Conservation (phyloP, 2,797 vertebrate species). For the Chiroxiphia lanceolata region DNA sequence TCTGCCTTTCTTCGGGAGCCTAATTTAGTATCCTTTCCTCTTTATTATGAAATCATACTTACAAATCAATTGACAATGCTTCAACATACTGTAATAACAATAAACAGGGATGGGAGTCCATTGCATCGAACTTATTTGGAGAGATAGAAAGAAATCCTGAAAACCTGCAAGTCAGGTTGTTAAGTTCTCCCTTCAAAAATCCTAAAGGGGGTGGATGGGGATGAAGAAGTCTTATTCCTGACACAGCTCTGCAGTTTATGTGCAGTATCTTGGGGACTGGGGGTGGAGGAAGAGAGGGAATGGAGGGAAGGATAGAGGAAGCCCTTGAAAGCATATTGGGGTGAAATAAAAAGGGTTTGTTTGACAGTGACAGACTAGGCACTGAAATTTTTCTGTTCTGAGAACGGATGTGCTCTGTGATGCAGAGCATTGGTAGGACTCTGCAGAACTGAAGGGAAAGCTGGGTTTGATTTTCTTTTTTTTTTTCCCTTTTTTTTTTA, state of each 20-base stretch:
- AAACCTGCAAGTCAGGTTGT: neutral
- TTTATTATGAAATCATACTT: neutral
- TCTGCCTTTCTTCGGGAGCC: neutral
- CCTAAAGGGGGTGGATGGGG: neutral
- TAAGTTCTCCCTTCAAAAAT: neutral
- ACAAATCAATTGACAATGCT: neutral
- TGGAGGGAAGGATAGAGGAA: neutral
- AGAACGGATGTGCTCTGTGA: conserved; percentile 23
- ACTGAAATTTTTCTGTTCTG: neutral
- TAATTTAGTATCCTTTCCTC: neutral
- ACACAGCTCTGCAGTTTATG: neutral
- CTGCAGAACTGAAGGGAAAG: conserved; percentile 1
- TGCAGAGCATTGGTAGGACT: conserved; percentile 3
- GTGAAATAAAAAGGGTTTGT: conserved; percentile 33
- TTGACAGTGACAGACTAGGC: conserved; percentile 52
- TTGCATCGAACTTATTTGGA: neutral
- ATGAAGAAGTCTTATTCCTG: neutral
- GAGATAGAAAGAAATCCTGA: neutral
- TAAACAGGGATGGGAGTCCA: neutral
- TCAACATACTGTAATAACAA: neutral
- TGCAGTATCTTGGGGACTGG: neutral
- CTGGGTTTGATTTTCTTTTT: neutral
- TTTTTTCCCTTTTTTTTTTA: neutral
- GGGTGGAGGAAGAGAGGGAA: neutral
- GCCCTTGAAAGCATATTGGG: conserved; percentile 7